phyloP scores from a whole-genome alignment of 2,113 vertebrate genomes.

The Perccottus glenii region DNA sequence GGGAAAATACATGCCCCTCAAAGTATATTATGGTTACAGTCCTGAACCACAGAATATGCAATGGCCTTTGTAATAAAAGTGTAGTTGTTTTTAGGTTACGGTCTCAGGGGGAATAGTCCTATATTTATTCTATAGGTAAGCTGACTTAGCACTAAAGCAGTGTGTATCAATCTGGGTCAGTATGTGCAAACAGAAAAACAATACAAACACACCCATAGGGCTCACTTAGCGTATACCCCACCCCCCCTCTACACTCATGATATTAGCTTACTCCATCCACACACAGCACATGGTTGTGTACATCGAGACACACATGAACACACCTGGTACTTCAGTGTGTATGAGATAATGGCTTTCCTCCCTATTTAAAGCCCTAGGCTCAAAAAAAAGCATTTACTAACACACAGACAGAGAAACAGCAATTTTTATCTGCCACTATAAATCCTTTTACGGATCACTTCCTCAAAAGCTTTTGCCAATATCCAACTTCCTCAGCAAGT shows the following conservation, averaged over 20 bases:
- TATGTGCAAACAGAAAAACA: slow-evolving; percentile 23
- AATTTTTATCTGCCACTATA: slow-evolving; percentile 57
- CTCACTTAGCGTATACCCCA: slow-evolving; percentile 47
- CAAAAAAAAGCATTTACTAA: slow-evolving; percentile 2
- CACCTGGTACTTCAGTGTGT: slow-evolving; percentile 22
- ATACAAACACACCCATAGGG: slow-evolving; percentile 41
- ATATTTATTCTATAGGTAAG: slow-evolving; percentile 44
- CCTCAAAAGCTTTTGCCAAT: slow-evolving; percentile 58
- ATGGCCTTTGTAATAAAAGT: too few relatives aligned
- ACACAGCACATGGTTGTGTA: slow-evolving; percentile 42
- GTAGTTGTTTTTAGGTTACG: neutral
- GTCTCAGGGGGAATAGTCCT: slow-evolving; percentile 2
- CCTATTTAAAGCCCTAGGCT: slow-evolving; percentile 27
- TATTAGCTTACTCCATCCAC: slow-evolving; percentile 67
- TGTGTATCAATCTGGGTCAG: slow-evolving; percentile 70
- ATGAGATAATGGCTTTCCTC: slow-evolving; percentile 48
- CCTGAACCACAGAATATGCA: slow-evolving; percentile 4
- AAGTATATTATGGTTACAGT: neutral
- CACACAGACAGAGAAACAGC: slow-evolving; percentile 4
- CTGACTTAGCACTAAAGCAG: slow-evolving; percentile 40
- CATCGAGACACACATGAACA: slow-evolving; percentile 16
- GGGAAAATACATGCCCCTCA: too few relatives aligned
- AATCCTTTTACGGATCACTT: slow-evolving; percentile 64
- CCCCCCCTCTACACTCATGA: slow-evolving; percentile 45
- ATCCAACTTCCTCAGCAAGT: slow-evolving; percentile 53